Conservation (phyloP, 2,113 vertebrate genomes). For the Myiozetetes cayanensis region DNA sequence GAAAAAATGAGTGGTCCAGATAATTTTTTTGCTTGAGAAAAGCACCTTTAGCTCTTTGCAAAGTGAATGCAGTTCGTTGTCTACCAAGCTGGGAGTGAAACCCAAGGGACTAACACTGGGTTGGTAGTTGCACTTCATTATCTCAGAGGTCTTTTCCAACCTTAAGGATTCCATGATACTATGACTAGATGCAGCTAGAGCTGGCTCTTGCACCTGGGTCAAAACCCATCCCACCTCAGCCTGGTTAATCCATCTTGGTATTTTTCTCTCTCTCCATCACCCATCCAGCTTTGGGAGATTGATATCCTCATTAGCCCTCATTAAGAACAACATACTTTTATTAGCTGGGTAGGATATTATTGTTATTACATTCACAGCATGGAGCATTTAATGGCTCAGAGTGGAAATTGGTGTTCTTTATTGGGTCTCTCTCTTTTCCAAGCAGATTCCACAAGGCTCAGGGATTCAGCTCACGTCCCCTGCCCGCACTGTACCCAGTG, state of each 20-base stretch:
- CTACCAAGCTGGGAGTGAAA: neutral
- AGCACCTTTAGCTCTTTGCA: neutral
- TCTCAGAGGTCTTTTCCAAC: neutral
- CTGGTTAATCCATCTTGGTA: neutral
- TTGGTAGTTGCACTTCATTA: neutral
- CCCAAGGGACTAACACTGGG: neutral
- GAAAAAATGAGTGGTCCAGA: neutral
- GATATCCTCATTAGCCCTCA: neutral
- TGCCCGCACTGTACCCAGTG: neutral
- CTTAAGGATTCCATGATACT: neutral
- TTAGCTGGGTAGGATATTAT: neutral
- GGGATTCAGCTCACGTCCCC: neutral
- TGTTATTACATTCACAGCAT: conserved; percentile 18
- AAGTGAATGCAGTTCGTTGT: neutral
- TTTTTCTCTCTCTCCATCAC: conserved; percentile 2
- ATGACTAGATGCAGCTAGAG: neutral
- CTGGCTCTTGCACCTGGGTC: neutral
- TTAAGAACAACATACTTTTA: conserved; percentile 25
- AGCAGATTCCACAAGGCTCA: neutral
- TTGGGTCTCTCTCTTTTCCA: neutral
- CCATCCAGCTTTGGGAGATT: neutral
- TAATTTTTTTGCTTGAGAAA: neutral
- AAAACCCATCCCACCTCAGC: neutral
- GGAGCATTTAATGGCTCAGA: neutral
- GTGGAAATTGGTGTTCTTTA: neutral